Percentiles rank a stretch among this genome's conserved stretches.
Conservation (phyloP, 2,113 vertebrate species). For the Gobio gobio region DNA sequence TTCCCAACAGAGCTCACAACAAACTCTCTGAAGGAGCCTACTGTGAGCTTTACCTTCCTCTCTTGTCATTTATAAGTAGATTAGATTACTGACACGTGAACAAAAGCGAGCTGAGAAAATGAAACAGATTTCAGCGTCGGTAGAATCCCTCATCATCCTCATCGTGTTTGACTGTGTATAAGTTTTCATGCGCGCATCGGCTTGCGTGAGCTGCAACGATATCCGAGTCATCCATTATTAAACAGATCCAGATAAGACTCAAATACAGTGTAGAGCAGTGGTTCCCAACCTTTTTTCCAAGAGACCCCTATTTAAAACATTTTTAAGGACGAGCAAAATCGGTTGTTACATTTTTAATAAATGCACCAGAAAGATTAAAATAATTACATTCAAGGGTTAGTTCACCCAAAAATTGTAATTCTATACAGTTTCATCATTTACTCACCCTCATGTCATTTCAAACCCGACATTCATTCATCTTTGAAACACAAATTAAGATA, state of each 20-base stretch:
- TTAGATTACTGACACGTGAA: conserved; percentile 63
- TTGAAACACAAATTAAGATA: no score
- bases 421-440: no score
- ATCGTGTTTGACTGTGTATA: conserved; percentile 25
- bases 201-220: conserved; percentile 30
- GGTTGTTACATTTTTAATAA: no score
- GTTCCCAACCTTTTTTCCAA: no score
- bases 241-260: conserved; percentile 21
- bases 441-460: no score
- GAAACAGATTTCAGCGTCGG: conserved; percentile 8
- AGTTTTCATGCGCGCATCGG: conserved; percentile 17
- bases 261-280: background rate
- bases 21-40: conserved; percentile 32
- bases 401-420: no score
- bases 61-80: conserved; percentile 61
- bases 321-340: no score
- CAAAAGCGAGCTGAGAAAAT: conserved; percentile 5
- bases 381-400: no score
- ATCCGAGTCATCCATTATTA: conserved; percentile 31
- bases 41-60: conserved; percentile 57
- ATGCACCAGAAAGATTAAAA: no score
- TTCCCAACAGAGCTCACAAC: conserved; percentile 18
- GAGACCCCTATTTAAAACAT: no score
- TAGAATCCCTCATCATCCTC: conserved; percentile 30
- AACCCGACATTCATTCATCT: no score